Evolutionary conservation across 2,113 vertebrate species (phyloP).

Genomic region (Empidonax traillii): DNA sequence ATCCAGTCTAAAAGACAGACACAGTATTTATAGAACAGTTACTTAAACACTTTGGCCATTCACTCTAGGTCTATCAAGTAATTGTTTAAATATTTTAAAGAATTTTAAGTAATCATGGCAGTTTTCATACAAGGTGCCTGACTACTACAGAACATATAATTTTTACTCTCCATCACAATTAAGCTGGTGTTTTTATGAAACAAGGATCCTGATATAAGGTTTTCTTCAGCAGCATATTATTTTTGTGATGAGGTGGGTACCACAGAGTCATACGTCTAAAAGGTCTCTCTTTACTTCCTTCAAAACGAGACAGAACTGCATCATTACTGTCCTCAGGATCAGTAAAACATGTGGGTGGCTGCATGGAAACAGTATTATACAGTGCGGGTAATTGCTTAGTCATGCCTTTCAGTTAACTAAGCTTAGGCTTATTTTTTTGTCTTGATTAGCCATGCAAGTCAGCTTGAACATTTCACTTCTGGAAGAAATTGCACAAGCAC

Average conservation of each 20-base stretch:
- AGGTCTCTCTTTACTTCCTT: neutral
- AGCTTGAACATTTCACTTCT: conserved; percentile 31
- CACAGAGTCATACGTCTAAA: neutral
- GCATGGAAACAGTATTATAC: neutral
- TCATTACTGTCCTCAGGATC: neutral
- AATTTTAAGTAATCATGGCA: neutral
- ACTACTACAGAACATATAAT: neutral
- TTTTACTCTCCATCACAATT: neutral
- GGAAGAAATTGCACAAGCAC: neutral
- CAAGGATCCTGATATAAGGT: neutral
- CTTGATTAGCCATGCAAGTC: conserved; percentile 11
- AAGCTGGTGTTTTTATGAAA: neutral
- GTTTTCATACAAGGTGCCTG: neutral
- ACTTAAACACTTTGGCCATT: neutral
- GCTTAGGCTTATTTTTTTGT: conserved; percentile 29
- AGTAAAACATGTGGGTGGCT: neutral
- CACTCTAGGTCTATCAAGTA: neutral
- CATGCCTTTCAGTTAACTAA: conserved; percentile 27
- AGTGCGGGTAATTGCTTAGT: conserved; percentile 31
- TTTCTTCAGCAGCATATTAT: neutral
- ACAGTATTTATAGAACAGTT: neutral
- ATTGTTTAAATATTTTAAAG: neutral
- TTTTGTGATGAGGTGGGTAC: neutral
- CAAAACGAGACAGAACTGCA: neutral
- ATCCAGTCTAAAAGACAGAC: neutral